phyloP scores from a whole-genome alignment of 2,888 invertebrate genomes.

The Platycnemis pennipes region DNA sequence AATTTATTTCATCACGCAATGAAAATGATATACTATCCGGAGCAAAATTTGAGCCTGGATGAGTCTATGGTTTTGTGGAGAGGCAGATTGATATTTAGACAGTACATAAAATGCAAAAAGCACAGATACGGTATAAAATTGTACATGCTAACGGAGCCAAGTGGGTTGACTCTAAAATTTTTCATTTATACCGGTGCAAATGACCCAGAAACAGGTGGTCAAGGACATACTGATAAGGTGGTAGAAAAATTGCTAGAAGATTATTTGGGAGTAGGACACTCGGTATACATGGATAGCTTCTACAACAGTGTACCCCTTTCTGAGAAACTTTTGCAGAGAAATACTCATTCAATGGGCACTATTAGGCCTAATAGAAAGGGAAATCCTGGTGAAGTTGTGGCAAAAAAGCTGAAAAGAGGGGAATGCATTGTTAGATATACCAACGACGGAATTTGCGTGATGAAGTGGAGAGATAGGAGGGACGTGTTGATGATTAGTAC shows the following conservation, averaged over 20 bases:
- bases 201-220: background rate
- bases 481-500: background rate
- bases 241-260: slow-evolving; percentile 6
- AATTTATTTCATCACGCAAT: too few relatives aligned
- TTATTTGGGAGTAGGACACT: background rate
- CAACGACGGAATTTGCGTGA: background rate
- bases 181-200: slow-evolving; percentile 11
- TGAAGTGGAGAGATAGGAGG: slow-evolving; percentile 8
- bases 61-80: background rate
- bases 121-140: background rate
- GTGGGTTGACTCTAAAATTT: background rate
- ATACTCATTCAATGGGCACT: too few relatives aligned
- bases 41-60: slow-evolving; percentile 28
- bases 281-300: too few relatives aligned
- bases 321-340: too few relatives aligned
- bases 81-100: background rate
- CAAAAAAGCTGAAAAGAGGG: background rate
- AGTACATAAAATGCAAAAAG: background rate
- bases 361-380: too few relatives aligned
- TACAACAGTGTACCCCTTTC: too few relatives aligned
- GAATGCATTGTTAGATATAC: slow-evolving; percentile 1
- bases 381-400: too few relatives aligned
- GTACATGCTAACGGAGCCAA: slow-evolving; percentile 21
- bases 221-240: background rate
- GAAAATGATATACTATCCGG: too few relatives aligned